A percentile compares a stretch with the other conserved stretches of the same genome.
Conservation (phyloP, 2,113 vertebrate genomes). For the Cercopithecus mona region DNA sequence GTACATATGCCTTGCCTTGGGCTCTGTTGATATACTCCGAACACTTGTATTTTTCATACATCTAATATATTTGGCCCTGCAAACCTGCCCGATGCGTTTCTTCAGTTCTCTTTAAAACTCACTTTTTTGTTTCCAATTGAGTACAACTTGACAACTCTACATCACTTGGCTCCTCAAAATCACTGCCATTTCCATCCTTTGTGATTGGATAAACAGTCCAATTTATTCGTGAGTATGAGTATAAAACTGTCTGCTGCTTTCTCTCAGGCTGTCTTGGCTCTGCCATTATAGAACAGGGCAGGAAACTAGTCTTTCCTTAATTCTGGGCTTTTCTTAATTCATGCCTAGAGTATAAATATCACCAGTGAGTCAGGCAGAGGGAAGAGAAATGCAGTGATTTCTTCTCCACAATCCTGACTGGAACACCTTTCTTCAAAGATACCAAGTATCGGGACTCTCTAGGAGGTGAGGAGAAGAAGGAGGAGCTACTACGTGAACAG, state of each 20-base stretch:
- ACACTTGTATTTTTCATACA: not conserved
- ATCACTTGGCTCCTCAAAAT: not conserved
- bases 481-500: not conserved
- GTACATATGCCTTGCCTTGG: not conserved
- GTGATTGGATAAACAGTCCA: constrained; percentile 33
- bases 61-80: not conserved
- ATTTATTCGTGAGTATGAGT: not conserved
- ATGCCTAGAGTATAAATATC: not conserved
- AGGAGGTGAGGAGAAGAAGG: not conserved
- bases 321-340: not conserved
- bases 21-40: not conserved
- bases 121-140: not conserved
- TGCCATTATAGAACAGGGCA: not conserved
- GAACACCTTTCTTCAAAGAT: not conserved
- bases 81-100: not conserved
- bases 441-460: not conserved
- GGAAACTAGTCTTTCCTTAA: not conserved
- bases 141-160: not conserved
- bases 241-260: not conserved
- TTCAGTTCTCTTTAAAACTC: constrained; percentile 23
- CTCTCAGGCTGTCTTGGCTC: not conserved
- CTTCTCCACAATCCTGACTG: not conserved
- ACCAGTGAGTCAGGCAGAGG: not conserved
- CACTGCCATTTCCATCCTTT: not conserved
- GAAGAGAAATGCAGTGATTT: not conserved